phyloP scores from a whole-genome alignment of 2,888 invertebrate species.

The Leptopilina syphax region DNA sequence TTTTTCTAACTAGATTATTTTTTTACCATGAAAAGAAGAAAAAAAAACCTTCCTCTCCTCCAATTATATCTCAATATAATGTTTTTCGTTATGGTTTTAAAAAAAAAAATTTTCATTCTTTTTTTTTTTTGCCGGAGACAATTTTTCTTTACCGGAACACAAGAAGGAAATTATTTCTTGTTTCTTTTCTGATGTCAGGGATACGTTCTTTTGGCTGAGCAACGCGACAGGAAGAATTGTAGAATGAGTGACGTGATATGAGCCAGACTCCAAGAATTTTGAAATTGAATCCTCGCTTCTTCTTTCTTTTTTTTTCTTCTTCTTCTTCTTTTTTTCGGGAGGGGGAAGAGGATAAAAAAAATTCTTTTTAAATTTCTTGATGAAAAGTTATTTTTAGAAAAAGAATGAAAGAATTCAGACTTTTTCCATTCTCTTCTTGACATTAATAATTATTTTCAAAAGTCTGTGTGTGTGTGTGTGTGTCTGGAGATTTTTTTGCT shows the following conservation, averaged over 20 bases:
- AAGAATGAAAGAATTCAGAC: background rate
- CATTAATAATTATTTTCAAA: background rate
- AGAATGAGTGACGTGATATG: constrained; percentile 24
- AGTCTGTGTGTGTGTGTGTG: background rate
- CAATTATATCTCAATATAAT: background rate
- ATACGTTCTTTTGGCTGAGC: constrained; percentile 18
- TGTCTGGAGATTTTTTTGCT: no score
- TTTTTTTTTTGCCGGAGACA: constrained; percentile 8
- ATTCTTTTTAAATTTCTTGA: constrained; percentile 4
- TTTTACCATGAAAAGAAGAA: no score
- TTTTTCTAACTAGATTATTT: no score
- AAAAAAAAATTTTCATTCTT: background rate
- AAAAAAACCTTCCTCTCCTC: no score
- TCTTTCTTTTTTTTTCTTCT: background rate
- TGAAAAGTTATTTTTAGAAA: constrained; percentile 10
- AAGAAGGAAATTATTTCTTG: constrained; percentile 15
- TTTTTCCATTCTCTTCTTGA: constrained; percentile 7
- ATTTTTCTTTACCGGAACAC: constrained; percentile 1
- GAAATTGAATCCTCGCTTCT: constrained; percentile 20
- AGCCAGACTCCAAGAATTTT: constrained; percentile 14
- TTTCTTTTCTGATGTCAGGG: constrained; percentile 30
- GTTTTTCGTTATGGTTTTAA: background rate
- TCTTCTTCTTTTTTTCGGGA: no score
- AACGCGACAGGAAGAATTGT: constrained; percentile 17
- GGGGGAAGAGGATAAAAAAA: constrained; percentile 8